phyloP scores from a whole-genome alignment of 1,140 invertebrate genomes.

The Zaprionus ornatus region DNA sequence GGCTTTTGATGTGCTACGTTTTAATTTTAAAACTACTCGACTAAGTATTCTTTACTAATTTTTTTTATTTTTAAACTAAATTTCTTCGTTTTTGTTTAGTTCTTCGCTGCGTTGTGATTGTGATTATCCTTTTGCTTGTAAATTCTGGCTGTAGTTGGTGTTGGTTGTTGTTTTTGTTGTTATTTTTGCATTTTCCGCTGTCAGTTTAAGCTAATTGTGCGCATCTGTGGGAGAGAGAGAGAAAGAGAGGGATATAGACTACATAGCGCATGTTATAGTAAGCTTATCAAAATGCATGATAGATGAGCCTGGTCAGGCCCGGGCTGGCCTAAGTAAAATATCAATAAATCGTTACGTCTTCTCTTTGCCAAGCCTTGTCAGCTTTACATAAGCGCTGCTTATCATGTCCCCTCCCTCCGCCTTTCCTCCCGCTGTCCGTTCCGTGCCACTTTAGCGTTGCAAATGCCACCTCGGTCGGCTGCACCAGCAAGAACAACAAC shows the following conservation, averaged over 20 bases:
- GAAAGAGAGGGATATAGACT: not conserved
- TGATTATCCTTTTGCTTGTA: conserved; percentile 80
- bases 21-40: conserved; percentile 51
- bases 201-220: conserved; percentile 74
- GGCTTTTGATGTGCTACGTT: conserved; percentile 68
- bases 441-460: conserved; percentile 37
- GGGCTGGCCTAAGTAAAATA: conserved; percentile 1
- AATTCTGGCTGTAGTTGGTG: conserved; percentile 63
- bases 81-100: conserved; percentile 24
- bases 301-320: not conserved
- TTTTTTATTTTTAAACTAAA: conserved; percentile 27
- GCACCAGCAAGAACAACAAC: not conserved
- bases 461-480: conserved; percentile 13
- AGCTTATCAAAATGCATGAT: not conserved
- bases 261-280: not conserved
- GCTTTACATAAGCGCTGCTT: conserved; percentile 36
- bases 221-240: conserved; percentile 60
- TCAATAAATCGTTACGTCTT: conserved; percentile 64
- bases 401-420: not conserved
- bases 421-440: not conserved
- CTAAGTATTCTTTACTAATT: conserved; percentile 15
- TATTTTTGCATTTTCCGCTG: conserved; percentile 33
- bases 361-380: not conserved
- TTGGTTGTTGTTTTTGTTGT: conserved; percentile 20
- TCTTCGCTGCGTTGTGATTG: conserved; percentile 69